phyloP scores from a whole-genome alignment of 2,888 invertebrate species.

The Diarsia dahlii region DNA sequence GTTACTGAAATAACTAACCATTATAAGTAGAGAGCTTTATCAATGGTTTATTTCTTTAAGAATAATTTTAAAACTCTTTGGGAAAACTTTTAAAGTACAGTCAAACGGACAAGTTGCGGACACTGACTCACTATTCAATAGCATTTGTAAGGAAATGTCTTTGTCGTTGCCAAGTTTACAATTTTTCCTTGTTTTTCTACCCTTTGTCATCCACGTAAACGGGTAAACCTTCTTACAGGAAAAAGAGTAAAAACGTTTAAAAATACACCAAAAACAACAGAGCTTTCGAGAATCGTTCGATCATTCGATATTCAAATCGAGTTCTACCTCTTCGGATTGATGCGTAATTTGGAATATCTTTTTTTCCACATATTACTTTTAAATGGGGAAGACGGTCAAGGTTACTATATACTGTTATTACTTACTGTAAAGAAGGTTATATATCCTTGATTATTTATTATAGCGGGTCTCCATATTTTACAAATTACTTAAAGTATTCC shows the following conservation, averaged over 20 bases:
- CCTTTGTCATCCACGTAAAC: background rate
- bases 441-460: background rate
- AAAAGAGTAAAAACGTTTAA: background rate
- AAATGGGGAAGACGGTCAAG: slow-evolving; percentile 49
- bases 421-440: background rate
- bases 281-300: slow-evolving; percentile 28
- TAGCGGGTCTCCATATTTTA: background rate
- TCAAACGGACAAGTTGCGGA: background rate
- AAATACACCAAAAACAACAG: slow-evolving; percentile 29
- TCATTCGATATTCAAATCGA: slow-evolving; percentile 40
- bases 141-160: background rate
- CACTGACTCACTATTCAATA: background rate
- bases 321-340: slow-evolving; percentile 14
- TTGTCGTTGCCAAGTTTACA: background rate
- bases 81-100: background rate
- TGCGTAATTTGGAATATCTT: slow-evolving; percentile 21
- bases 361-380: slow-evolving; percentile 45
- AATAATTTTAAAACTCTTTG: background rate
- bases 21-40: background rate
- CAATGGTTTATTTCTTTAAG: background rate
- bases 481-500: background rate
- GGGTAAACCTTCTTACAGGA: background rate
- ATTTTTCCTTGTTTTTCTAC: background rate
- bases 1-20: too few relatives aligned
- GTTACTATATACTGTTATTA: background rate